Evolutionary conservation across 2,888 invertebrate genomes (phyloP).

Genomic region (Cryptocephalus moraei): DNA sequence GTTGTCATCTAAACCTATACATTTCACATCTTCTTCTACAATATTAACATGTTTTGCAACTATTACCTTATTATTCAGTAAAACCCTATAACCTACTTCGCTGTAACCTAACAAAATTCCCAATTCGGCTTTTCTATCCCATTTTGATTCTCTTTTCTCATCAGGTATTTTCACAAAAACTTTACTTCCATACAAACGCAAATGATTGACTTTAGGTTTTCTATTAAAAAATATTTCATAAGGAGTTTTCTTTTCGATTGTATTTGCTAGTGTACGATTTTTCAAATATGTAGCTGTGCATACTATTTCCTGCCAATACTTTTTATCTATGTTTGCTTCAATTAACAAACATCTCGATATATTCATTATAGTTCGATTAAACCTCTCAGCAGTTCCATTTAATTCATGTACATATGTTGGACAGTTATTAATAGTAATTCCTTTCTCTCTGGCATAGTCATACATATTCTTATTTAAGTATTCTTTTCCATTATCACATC

Average conservation of each 20-base stretch:
- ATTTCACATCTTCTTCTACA: too few species aligned
- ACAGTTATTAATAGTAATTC: conserved; percentile 8
- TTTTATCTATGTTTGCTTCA: conserved; percentile 11
- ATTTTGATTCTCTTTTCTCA: neutral
- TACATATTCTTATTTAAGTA: conserved; percentile 7
- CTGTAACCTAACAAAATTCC: too few species aligned
- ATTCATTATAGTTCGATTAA: conserved; percentile 14
- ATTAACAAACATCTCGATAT: conserved; percentile 12
- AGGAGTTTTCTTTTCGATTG: neutral
- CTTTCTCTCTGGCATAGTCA: conserved; percentile 11
- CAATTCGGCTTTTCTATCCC: neutral
- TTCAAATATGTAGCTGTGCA: conserved; percentile 2
- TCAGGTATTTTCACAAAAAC: neutral
- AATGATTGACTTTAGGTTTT: neutral
- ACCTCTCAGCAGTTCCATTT: conserved; percentile 16
- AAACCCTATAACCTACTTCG: too few species aligned
- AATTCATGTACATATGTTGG: conserved; percentile 16
- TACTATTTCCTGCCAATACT: conserved; percentile 9
- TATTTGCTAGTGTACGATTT: conserved; percentile 1
- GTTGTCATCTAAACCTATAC: too few species aligned
- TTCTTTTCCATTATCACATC: conserved; percentile 1
- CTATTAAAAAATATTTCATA: neutral
- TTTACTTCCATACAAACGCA: neutral
- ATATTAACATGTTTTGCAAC: too few species aligned
- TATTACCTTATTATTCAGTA: too few species aligned